Evolutionary conservation across 2,888 invertebrate genomes (phyloP).

Genomic region (Adineta ricciae): DNA sequence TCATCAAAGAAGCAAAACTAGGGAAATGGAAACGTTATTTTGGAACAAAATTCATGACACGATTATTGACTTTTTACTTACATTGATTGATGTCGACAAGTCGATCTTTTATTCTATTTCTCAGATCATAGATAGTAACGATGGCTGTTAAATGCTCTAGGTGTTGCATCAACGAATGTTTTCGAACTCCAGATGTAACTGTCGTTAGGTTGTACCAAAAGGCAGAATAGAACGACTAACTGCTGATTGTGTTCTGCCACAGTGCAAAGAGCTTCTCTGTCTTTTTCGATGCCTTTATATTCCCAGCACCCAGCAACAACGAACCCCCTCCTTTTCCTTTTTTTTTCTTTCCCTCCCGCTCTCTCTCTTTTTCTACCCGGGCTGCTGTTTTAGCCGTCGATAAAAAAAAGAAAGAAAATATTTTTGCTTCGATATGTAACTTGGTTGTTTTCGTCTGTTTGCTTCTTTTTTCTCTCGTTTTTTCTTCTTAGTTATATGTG

Average conservation of each 20-base stretch:
- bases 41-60: not conserved
- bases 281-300: constrained; percentile 6
- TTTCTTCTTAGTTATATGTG: too few relatives aligned
- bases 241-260: not conserved
- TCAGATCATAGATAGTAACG: not conserved
- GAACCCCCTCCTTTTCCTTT: not conserved
- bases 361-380: not conserved
- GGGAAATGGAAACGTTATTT: not conserved
- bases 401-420: not conserved
- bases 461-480: not conserved
- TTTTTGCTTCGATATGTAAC: not conserved
- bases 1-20: not conserved
- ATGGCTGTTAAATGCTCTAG: not conserved
- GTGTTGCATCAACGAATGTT: not conserved
- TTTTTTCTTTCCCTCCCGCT: not conserved
- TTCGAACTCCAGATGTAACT: not conserved
- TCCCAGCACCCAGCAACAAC: not conserved
- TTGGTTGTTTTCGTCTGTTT: constrained; percentile 6
- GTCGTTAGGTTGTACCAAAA: not conserved
- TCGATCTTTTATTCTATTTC: not conserved
- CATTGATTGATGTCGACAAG: not conserved
- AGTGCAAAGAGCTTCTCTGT: not conserved
- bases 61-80: not conserved
- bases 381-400: not conserved
- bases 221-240: not conserved